Percentiles rank a stretch among this genome's conserved stretches.
Conservation (phyloP, 2,888 invertebrate species). For the Creontiades dilutus region DNA sequence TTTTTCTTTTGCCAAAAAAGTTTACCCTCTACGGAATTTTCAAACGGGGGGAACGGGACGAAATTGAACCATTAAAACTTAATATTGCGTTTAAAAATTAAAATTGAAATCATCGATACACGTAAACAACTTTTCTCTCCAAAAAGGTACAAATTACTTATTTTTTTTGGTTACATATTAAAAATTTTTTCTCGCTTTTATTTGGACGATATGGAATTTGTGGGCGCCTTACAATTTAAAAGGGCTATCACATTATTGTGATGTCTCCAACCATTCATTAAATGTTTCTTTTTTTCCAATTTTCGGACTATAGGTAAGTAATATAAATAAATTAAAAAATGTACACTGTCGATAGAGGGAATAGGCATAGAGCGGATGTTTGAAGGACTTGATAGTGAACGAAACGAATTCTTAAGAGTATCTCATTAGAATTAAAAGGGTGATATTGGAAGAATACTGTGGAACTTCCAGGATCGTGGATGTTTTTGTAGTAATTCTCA, state of each 20-base stretch:
- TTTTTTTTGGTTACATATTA: conserved; percentile 5
- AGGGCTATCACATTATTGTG: conserved; percentile 52
- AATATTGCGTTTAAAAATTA: background rate
- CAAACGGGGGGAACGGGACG: background rate
- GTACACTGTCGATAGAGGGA: conserved; percentile 22
- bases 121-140: background rate
- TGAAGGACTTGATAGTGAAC: background rate
- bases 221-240: background rate
- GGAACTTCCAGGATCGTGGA: too few relatives aligned
- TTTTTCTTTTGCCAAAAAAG: conserved; percentile 4
- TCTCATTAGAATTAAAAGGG: too few relatives aligned
- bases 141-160: background rate
- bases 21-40: background rate
- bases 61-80: background rate
- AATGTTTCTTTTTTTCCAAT: background rate
- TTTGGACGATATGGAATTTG: conserved; percentile 44
- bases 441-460: too few relatives aligned
- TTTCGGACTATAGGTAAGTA: conserved; percentile 15
- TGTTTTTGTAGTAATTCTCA: too few relatives aligned
- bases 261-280: conserved; percentile 43
- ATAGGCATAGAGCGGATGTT: background rate
- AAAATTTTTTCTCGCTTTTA: background rate
- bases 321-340: conserved; percentile 28
- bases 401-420: background rate
- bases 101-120: background rate